Percentiles rank a stretch among this genome's conserved stretches.
phyloP scores from a whole-genome alignment of 2,888 invertebrate species.

The Tortricodes alternella region DNA sequence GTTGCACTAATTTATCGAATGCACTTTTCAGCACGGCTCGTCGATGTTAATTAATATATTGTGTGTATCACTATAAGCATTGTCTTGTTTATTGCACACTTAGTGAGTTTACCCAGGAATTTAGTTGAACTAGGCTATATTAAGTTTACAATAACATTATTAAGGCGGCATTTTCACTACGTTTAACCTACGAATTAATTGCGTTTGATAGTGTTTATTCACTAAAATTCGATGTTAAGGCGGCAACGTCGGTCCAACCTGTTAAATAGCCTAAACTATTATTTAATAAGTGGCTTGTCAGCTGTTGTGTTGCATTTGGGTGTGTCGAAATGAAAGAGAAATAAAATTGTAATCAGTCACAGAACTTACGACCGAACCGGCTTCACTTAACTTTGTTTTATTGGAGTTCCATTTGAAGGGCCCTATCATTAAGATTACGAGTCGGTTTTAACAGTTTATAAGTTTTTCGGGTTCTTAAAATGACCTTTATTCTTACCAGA shows the following conservation, averaged over 20 bases:
- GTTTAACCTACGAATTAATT: not conserved
- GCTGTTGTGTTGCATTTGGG: not conserved
- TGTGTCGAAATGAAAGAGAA: constrained; percentile 4
- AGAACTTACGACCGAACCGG: not conserved
- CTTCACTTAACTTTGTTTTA: not conserved
- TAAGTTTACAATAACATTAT: constrained; percentile 18
- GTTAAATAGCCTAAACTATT: constrained; percentile 8
- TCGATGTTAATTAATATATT: constrained; percentile 3
- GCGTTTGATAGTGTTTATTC: no score
- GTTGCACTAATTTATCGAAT: not conserved
- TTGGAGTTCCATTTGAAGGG: constrained; percentile 2
- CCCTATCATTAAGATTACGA: not conserved
- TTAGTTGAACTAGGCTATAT: constrained; percentile 19
- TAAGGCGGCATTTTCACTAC: constrained; percentile 1
- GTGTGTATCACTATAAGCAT: not conserved
- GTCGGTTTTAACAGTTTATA: not conserved
- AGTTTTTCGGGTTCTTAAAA: no score
- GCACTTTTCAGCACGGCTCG: not conserved
- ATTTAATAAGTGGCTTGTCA: constrained; percentile 1
- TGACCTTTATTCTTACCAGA: no score
- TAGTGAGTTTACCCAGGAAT: constrained; percentile 17
- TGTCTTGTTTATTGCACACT: constrained; percentile 22
- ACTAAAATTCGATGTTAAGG: no score
- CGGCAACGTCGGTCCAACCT: not conserved
- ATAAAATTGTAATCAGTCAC: no score